A percentile compares a stretch with the other conserved stretches of the same genome.
Evolutionary conservation across 2,113 vertebrate species (phyloP).

Genomic region (Trematocara nigrifrons): DNA sequence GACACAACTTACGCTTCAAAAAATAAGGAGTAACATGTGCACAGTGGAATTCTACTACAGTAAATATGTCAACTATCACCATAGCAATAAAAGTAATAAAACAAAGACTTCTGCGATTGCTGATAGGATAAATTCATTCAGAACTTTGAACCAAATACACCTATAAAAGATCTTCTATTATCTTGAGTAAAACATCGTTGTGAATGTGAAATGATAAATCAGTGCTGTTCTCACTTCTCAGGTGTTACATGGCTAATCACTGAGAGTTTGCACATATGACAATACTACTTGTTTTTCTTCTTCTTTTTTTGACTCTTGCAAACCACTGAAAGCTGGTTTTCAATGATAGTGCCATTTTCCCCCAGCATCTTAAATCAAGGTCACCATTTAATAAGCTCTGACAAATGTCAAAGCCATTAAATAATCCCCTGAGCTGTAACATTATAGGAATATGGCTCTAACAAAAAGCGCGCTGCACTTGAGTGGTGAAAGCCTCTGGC

Average conservation of each 20-base stretch:
- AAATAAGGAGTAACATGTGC: neutral
- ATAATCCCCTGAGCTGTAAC: slow-evolving; percentile 37
- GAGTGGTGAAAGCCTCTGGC: neutral
- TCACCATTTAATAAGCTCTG: slow-evolving; percentile 23
- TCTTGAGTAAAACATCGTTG: neutral
- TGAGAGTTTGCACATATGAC: neutral
- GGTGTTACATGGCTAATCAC: neutral
- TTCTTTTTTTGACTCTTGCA: neutral
- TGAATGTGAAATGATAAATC: neutral
- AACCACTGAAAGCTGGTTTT: neutral
- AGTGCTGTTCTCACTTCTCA: neutral
- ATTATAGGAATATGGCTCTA: slow-evolving; percentile 14
- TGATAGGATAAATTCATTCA: neutral
- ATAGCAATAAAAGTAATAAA: neutral
- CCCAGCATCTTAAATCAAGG: slow-evolving; percentile 30
- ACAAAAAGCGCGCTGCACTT: neutral
- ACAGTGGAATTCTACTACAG: neutral
- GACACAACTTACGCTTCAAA: neutral
- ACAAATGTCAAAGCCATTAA: slow-evolving; percentile 50
- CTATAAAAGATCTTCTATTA: neutral
- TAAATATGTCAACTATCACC: neutral
- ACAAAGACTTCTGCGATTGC: neutral
- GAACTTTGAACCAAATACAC: neutral
- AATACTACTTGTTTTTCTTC: neutral
- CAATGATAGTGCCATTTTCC: neutral